phyloP scores from a whole-genome alignment of 1,140 invertebrate species.

The Brachystomella parvula region DNA sequence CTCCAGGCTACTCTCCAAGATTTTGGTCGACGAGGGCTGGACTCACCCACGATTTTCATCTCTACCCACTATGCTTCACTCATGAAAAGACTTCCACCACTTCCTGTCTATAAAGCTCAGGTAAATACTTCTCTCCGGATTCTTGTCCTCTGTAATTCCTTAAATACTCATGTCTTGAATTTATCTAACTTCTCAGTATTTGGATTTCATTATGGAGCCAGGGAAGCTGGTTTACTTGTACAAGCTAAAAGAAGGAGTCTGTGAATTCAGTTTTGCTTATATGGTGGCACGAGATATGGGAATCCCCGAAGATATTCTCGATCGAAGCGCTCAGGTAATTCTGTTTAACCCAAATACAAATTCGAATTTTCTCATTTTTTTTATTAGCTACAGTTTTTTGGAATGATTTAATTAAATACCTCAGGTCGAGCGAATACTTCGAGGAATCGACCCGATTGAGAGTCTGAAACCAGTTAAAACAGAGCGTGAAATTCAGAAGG shows the following conservation, averaged over 20 bases:
- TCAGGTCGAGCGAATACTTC: too few relatives aligned
- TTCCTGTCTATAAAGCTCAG: slow-evolving; percentile 47
- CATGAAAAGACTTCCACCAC: slow-evolving; percentile 48
- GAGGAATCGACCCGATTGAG: background rate
- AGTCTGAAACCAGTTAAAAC: background rate
- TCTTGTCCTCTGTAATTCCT: background rate
- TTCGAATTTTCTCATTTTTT: too few relatives aligned
- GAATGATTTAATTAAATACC: too few relatives aligned
- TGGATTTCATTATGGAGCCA: slow-evolving; percentile 51
- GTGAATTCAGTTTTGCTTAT: slow-evolving; percentile 51
- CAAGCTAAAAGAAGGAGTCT: slow-evolving; percentile 49
- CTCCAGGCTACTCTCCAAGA: slow-evolving; percentile 57
- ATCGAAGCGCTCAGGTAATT: slow-evolving; percentile 43
- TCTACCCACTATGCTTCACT: slow-evolving; percentile 69
- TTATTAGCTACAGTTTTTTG: too few relatives aligned
- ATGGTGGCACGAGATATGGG: slow-evolving; percentile 49
- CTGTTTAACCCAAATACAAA: too few relatives aligned
- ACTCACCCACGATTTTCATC: slow-evolving; percentile 65
- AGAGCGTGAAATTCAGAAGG: slow-evolving; percentile 3
- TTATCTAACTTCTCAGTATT: slow-evolving; percentile 7
- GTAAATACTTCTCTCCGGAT: slow-evolving; percentile 42
- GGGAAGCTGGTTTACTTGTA: slow-evolving; percentile 55
- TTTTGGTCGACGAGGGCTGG: slow-evolving; percentile 50
- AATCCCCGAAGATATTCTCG: slow-evolving; percentile 42
- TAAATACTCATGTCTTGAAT: slow-evolving; percentile 8